A percentile compares a stretch with the other conserved stretches of the same genome.
Evolutionary conservation across 2,113 vertebrate genomes (phyloP).

Genomic region (Hylia prasina): DNA sequence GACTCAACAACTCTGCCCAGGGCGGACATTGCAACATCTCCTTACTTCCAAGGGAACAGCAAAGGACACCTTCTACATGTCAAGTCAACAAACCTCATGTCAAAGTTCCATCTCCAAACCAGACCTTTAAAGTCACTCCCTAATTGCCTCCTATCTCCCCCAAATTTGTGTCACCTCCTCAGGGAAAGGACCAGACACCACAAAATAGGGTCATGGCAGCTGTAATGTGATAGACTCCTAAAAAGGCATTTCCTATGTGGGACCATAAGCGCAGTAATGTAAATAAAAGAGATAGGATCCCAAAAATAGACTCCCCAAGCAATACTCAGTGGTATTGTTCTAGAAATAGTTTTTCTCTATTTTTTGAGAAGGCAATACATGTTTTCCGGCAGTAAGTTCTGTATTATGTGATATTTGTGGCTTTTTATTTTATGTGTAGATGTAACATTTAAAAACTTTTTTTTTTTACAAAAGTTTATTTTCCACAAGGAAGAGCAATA

Average conservation of each 20-base stretch:
- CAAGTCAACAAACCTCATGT: fast-evolving
- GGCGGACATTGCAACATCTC: fast-evolving
- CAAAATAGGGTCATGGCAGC: fast-evolving
- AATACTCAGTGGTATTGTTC: fast-evolving
- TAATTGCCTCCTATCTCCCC: fast-evolving
- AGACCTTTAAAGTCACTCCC: fast-evolving
- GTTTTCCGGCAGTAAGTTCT: neutral
- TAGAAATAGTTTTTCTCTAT: fast-evolving
- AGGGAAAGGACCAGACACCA: neutral
- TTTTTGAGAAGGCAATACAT: fast-evolving
- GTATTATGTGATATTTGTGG: fast-evolving
- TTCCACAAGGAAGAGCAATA: slow-evolving; percentile 93
- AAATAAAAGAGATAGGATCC: neutral
- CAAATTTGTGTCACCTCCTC: fast-evolving
- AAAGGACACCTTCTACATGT: neutral
- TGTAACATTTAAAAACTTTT: neutral
- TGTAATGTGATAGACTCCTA: neutral
- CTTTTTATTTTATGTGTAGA: fast-evolving
- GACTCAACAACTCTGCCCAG: fast-evolving
- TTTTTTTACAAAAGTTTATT: slow-evolving; percentile 75
- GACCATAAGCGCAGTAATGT: neutral
- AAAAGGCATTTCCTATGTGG: neutral
- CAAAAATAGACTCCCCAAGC: fast-evolving
- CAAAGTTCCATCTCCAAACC: neutral
- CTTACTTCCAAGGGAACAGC: neutral